Base-by-base conservation (phyloP, 2,113 vertebrate genomes). In the Sprattus sprattus region DNA sequence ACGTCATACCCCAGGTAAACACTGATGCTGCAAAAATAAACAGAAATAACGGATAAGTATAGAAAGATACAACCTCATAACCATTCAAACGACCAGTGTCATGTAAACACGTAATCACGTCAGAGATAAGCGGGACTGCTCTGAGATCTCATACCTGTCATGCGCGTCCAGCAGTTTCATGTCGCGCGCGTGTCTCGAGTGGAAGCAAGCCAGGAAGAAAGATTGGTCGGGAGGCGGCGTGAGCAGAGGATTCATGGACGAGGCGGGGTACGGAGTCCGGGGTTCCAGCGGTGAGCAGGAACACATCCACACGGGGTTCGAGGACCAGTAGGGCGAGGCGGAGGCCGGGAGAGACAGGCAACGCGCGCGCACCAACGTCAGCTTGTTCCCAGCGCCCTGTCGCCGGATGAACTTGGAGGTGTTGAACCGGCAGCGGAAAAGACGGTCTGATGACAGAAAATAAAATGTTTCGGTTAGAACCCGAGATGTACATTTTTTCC, bases 381-480 rank as follows among this genome's bases (percentile, higher is more conserved):
- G 91, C 90, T 97, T 97, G 93, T 97, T 97, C 86, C 97, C 96
- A 13, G 96, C 94, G 28, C 96, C 97, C 93, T 98, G 97, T 86
- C 97, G 95, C 83, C 97, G 92, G 64, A 97, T 96, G 0, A 97
- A 96, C 92, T 97, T 97, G 84, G 97, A 97, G 8, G 97, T 97
- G 94, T 97, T 97, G 93, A 98, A 97, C 81, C 92, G 96, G 60
- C 97, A 98, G 71, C 97, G 96, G 88, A 98, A 98, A 84, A 97
- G 95, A 28, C 95, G 96, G 60, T 97, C 96, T 95, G 87, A 28
- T 10, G 32, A 80, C 20, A 87, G 16, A 46, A 6, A 16, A 80
- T 10, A 84, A 4, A 32, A 15, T 22, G 49, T 52, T 25, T 16
- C 39, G 47, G 28, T 75, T 78, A 28, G 50, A 45, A 80, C 4